Evolutionary conservation across 2,888 invertebrate genomes (phyloP).

Genomic region (Cabera pusaria): DNA sequence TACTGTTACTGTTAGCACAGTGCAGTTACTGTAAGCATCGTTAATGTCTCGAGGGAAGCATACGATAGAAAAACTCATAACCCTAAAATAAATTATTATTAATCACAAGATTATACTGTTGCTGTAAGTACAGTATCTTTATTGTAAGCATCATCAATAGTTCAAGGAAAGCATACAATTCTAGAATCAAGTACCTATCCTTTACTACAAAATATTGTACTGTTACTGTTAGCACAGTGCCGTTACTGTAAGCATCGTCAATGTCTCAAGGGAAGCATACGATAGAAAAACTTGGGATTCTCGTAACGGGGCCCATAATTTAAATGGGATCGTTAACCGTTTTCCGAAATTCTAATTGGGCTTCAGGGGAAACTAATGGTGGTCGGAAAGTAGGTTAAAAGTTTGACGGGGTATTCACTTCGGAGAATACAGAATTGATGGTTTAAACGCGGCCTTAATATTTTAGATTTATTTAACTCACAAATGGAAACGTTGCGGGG

Average conservation of each 20-base stretch:
- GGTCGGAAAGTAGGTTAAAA: slow-evolving; percentile 13
- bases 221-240: neutral
- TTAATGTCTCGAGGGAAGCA: slow-evolving; percentile 33
- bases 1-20: neutral
- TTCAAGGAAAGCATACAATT: too few relatives aligned
- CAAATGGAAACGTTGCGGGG: too few relatives aligned
- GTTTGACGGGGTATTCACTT: too few relatives aligned
- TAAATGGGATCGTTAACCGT: slow-evolving; percentile 33
- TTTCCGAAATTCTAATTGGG: slow-evolving; percentile 36
- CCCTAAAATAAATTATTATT: too few relatives aligned
- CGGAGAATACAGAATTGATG: too few relatives aligned
- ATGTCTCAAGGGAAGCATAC: slow-evolving; percentile 36
- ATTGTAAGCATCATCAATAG: too few relatives aligned
- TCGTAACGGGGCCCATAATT: slow-evolving; percentile 35
- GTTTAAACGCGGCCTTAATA: too few relatives aligned
- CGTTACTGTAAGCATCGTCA: neutral
- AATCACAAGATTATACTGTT: too few relatives aligned
- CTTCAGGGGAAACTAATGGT: slow-evolving; percentile 28
- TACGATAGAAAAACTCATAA: slow-evolving; percentile 43
- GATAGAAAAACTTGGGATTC: slow-evolving; percentile 38
- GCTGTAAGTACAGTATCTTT: too few relatives aligned
- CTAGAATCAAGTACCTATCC: too few relatives aligned
- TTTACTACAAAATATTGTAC: too few relatives aligned
- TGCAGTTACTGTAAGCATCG: neutral
- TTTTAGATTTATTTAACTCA: too few relatives aligned